Evolutionary conservation across 35 echinoderm and acorn worm species (phyloP).

Genomic region (Diadema setosum): DNA sequence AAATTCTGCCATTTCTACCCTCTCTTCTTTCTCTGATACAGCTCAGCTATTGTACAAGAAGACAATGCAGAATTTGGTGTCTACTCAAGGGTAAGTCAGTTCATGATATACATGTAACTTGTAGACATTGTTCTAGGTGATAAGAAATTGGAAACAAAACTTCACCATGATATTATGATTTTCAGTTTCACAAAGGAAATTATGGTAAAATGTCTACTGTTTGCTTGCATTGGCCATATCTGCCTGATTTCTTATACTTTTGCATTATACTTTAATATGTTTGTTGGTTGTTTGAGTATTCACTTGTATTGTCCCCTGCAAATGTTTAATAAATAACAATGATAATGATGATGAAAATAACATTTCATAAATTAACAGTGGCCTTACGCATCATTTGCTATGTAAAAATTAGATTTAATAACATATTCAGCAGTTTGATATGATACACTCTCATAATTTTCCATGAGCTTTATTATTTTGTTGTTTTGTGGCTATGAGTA

Average conservation of each 20-base stretch:
- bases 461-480: not conserved
- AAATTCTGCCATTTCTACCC: not conserved
- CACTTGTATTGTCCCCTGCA: not conserved
- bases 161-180: not conserved
- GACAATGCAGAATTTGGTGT: slow-evolving; percentile 60
- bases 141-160: not conserved
- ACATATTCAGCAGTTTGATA: not conserved
- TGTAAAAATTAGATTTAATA: too few species aligned
- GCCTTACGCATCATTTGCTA: too few species aligned
- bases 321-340: too few species aligned
- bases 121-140: not conserved
- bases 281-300: not conserved
- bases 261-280: not conserved
- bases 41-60: slow-evolving; percentile 41
- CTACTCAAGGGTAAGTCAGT: slow-evolving; percentile 41
- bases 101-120: not conserved
- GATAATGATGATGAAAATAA: too few species aligned
- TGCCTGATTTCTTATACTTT: not conserved
- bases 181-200: not conserved
- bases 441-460: not conserved
- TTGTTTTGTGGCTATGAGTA: not conserved
- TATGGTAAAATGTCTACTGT: not conserved
- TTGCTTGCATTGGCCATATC: not conserved
- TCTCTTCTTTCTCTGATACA: not conserved
- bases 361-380: too few species aligned